Conservation (phyloP, 2,888 invertebrate species). For the Diploptera punctata region DNA sequence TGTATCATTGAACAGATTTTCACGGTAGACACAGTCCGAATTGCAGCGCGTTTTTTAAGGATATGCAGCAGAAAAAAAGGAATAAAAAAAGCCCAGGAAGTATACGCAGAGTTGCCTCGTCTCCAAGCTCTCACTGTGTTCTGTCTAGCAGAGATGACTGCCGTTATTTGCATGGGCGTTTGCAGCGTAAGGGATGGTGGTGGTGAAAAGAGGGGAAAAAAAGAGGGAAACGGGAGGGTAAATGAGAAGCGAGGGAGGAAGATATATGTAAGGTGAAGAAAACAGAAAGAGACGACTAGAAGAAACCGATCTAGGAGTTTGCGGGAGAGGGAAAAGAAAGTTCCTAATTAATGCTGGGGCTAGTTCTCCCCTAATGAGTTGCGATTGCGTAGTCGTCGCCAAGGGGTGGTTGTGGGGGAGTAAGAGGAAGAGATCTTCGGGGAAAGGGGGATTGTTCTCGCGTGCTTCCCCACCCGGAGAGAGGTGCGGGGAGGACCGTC, state of each 20-base stretch:
- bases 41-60: not conserved
- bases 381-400: constrained; percentile 40
- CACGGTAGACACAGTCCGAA: not conserved
- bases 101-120: constrained; percentile 6
- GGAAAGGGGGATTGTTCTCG: constrained; percentile 21
- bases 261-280: constrained; percentile 30
- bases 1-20: not conserved
- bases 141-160: constrained; percentile 30
- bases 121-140: constrained; percentile 30
- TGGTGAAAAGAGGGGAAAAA: constrained; percentile 17
- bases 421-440: constrained; percentile 12
- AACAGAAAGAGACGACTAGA: constrained; percentile 16
- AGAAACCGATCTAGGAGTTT: constrained; percentile 3
- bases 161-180: constrained; percentile 41
- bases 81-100: constrained; percentile 17
- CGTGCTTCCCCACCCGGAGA: constrained; percentile 11
- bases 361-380: constrained; percentile 39
- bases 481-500: constrained; percentile 5
- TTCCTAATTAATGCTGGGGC: constrained; percentile 41
- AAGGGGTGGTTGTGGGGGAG: constrained; percentile 15
- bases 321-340: constrained; percentile 33
- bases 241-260: constrained; percentile 33
- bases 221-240: constrained; percentile 11
- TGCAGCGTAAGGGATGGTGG: constrained; percentile 31
- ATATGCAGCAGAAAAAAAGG: constrained; percentile 5